Conservation (phyloP, 1,140 invertebrate genomes). For the Diuraphis noxia region DNA sequence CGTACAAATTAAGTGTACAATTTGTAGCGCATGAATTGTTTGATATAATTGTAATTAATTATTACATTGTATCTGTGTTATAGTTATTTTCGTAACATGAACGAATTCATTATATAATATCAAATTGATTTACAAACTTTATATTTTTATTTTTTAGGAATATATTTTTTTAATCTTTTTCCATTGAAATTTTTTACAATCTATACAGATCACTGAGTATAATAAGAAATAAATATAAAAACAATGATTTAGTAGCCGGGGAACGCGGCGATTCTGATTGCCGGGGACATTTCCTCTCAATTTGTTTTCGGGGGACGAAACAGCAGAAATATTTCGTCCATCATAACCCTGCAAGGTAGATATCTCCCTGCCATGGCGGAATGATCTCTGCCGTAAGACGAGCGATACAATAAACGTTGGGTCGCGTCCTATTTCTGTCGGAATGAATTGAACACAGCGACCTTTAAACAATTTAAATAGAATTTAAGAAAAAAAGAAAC, state of each 20-base stretch:
- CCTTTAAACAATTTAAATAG: not conserved
- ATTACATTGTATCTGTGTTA: not conserved
- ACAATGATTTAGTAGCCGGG: not conserved
- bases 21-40: not conserved
- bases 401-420: not conserved
- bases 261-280: too few species aligned
- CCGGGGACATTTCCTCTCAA: too few species aligned
- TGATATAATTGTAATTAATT: not conserved
- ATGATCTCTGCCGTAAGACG: not conserved
- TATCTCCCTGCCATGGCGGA: too few species aligned
- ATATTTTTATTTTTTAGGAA: not conserved
- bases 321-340: too few species aligned
- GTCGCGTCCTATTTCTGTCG: not conserved
- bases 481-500: not conserved
- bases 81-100: not conserved
- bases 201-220: too few species aligned
- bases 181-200: too few species aligned
- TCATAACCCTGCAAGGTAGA: too few species aligned
- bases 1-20: not conserved
- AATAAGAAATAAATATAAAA: not conserved
- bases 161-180: too few species aligned
- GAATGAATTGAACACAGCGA: not conserved
- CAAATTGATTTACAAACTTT: not conserved
- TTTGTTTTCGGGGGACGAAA: too few species aligned
- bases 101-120: not conserved